Evolutionary conservation across 1,140 invertebrate species (phyloP).

Genomic region (Rhopalosiphum maidis): DNA sequence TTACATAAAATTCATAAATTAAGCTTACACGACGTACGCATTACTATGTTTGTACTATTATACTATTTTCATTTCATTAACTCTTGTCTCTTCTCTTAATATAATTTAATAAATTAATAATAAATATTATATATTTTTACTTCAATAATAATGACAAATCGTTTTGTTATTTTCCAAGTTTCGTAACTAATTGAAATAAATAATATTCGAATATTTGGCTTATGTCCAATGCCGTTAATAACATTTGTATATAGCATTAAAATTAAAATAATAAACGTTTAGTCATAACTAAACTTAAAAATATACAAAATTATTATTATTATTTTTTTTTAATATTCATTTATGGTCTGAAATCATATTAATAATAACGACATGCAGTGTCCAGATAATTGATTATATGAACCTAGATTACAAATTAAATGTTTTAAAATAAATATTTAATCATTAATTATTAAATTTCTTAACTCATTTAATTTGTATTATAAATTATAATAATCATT

Average conservation of each 20-base stretch:
- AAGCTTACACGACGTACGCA: not conserved
- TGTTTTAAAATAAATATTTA: not conserved
- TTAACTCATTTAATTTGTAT: not conserved
- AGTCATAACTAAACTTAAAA: not conserved
- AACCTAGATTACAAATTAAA: not conserved
- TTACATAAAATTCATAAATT: not conserved
- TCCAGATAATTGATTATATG: not conserved
- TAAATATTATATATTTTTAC: not conserved
- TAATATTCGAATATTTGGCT: not conserved
- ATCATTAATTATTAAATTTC: not conserved
- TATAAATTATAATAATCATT: not conserved
- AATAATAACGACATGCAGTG: not conserved
- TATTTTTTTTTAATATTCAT: not conserved
- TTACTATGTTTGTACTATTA: not conserved
- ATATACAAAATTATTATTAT: not conserved
- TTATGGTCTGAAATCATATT: not conserved
- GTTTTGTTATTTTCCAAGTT: not conserved
- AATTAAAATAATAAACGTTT: not conserved
- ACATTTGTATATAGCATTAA: not conserved
- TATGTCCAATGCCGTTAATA: not conserved
- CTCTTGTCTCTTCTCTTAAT: not conserved
- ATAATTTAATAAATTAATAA: not conserved
- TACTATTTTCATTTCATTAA: not conserved
- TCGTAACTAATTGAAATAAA: not conserved
- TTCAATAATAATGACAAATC: slow-evolving; percentile 30